Percentiles rank a stretch among this genome's conserved stretches.
Conservation (phyloP, 2,113 vertebrate genomes). For the Speoplatyrhinus poulsoni region DNA sequence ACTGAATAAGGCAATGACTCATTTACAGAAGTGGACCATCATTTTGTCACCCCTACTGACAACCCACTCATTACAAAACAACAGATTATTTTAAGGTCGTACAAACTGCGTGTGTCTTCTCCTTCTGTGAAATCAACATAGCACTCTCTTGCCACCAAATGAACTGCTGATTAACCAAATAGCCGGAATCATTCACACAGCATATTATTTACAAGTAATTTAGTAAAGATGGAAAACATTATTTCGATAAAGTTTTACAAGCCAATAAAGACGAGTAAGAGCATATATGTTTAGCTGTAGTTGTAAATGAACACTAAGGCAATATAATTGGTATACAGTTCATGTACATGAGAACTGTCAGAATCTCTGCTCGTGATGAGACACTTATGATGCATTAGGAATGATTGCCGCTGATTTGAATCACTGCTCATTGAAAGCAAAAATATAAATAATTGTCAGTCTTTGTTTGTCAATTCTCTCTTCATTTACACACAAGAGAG, state of each 20-base stretch:
- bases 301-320: not conserved
- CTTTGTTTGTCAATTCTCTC: conserved; percentile 3
- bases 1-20: not conserved
- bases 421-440: conserved; percentile 11
- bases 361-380: not conserved
- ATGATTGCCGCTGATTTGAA: conserved; percentile 4
- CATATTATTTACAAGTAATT: not conserved
- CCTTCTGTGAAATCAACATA: too few relatives aligned
- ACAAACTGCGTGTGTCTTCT: too few relatives aligned
- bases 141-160: too few relatives aligned
- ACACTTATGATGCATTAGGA: not conserved
- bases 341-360: not conserved
- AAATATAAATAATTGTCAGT: conserved; percentile 22
- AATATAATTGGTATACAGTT: not conserved
- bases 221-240: not conserved
- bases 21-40: not conserved
- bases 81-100: not conserved
- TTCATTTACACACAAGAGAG: conserved; percentile 24
- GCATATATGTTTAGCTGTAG: too few relatives aligned
- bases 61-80: not conserved
- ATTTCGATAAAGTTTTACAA: not conserved
- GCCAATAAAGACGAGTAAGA: too few relatives aligned
- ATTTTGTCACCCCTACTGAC: not conserved
- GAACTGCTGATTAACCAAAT: too few relatives aligned
- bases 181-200: conserved; percentile 2